Percentiles rank a stretch among this genome's conserved stretches.
Conservation (phyloP, 2,888 invertebrate species). For the Corythucha ciliata region DNA sequence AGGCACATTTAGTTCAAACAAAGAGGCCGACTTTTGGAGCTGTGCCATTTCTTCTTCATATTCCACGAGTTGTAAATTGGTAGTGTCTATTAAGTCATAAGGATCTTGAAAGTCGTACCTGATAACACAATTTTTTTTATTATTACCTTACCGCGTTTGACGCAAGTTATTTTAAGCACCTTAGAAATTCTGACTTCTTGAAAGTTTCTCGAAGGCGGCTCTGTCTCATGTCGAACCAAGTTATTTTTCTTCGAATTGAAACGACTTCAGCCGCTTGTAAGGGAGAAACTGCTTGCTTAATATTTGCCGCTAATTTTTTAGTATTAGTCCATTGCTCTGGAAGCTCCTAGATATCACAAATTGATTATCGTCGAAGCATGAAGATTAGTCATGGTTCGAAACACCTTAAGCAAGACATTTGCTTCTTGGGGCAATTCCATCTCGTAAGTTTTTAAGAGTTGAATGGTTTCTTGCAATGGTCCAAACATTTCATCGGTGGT, state of each 20-base stretch:
- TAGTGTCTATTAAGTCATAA: constrained; percentile 64
- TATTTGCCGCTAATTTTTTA: constrained; percentile 80
- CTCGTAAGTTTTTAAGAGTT: constrained; percentile 84
- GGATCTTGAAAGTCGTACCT: constrained; percentile 65
- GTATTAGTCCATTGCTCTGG: constrained; percentile 95
- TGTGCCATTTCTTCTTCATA: constrained; percentile 78
- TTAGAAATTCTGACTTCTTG: constrained; percentile 46
- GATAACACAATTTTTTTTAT: too few relatives aligned
- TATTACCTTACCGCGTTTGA: too few relatives aligned
- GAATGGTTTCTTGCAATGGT: constrained; percentile 85
- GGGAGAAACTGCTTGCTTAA: constrained; percentile 91
- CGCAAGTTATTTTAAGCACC: constrained; percentile 33
- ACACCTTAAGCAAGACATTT: constrained; percentile 71
- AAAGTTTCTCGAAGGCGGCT: constrained; percentile 81
- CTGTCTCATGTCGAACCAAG: constrained; percentile 74
- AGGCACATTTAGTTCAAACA: constrained; percentile 91
- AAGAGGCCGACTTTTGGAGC: constrained; percentile 78
- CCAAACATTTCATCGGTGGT: constrained; percentile 93
- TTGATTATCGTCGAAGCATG: constrained; percentile 7
- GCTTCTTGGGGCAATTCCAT: constrained; percentile 96
- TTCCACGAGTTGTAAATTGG: constrained; percentile 64
- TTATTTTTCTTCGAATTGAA: constrained; percentile 75
- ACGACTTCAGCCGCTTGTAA: constrained; percentile 89
- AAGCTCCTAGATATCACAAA: constrained; percentile 57
- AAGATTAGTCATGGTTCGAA: too few relatives aligned